These are phyloP conservation scores for Aethina tumida DNA, from an alignment of 1,140 invertebrate species.

Conservation along the genomic window DNA sequence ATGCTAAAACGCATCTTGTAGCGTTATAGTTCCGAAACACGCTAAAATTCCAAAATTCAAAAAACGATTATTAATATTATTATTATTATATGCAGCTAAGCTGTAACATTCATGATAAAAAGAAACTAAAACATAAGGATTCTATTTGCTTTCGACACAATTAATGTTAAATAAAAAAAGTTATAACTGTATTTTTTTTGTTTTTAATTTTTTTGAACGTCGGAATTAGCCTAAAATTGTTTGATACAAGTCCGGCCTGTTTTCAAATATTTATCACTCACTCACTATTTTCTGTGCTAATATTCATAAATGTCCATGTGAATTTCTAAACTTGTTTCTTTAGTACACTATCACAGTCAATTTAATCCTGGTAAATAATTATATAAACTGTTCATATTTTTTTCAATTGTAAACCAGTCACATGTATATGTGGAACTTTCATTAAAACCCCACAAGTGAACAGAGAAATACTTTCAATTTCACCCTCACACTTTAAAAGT, in stretches of 20 bases:
- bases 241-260: background rate
- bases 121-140: too few relatives aligned
- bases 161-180: slow-evolving; percentile 2
- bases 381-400: slow-evolving; percentile 14
- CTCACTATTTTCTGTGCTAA: slow-evolving; percentile 11
- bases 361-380: slow-evolving; percentile 33
- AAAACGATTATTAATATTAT: too few relatives aligned
- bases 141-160: too few relatives aligned
- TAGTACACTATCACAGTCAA: slow-evolving; percentile 39
- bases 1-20: too few relatives aligned
- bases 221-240: background rate
- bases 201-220: background rate
- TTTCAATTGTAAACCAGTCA: slow-evolving; percentile 18
- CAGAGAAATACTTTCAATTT: too few relatives aligned
- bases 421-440: too few relatives aligned
- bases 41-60: too few relatives aligned
- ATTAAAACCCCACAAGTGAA: too few relatives aligned
- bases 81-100: too few relatives aligned
- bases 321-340: slow-evolving; percentile 26
- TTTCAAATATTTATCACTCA: slow-evolving; percentile 10
- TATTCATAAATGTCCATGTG: slow-evolving; percentile 11
- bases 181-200: slow-evolving; percentile 7
- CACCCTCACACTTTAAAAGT: too few relatives aligned
- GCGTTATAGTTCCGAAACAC: too few relatives aligned
- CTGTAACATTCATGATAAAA: too few relatives aligned